Percentiles rank a stretch among this genome's conserved stretches.
These are phyloP conservation scores for Eulemur coronatus DNA, from an alignment of 2,797 vertebrate genomes.

Conservation along the genomic window DNA sequence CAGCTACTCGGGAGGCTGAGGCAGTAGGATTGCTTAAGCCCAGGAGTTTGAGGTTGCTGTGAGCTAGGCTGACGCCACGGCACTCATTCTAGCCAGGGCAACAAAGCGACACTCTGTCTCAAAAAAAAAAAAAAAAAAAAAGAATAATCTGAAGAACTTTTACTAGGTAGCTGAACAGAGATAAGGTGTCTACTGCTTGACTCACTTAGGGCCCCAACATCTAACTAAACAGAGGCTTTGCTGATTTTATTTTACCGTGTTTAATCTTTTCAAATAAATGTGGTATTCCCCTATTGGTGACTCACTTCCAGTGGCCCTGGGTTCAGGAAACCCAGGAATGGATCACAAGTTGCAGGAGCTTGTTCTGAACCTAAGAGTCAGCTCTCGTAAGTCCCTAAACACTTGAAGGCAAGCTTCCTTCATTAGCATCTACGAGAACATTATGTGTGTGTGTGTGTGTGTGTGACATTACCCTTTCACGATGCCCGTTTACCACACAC, in stretches of 20 bases:
- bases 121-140: no score
- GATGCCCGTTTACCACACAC: background rate
- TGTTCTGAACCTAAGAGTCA: background rate
- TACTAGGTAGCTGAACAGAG: background rate
- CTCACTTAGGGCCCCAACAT: background rate
- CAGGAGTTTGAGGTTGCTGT: no score
- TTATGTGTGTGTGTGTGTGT: rapidly evolving
- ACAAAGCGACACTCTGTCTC: no score
- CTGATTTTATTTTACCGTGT: background rate
- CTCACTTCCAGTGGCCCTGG: constrained; percentile 39
- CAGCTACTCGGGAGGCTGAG: no score
- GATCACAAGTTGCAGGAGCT: constrained; percentile 15
- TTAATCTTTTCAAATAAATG: constrained; percentile 7
- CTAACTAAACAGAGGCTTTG: background rate
- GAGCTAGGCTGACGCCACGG: no score
- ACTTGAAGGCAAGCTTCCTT: background rate
- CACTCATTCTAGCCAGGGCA: no score
- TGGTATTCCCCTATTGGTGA: constrained; percentile 45
- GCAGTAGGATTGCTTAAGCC: no score
- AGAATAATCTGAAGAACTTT: background rate
- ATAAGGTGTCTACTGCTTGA: background rate
- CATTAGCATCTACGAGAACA: background rate
- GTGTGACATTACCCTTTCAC: background rate
- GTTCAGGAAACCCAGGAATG: constrained; percentile 48
- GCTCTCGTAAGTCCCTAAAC: background rate